Base-by-base conservation (phyloP, 2,113 vertebrate genomes). In the Barbus barbus region DNA sequence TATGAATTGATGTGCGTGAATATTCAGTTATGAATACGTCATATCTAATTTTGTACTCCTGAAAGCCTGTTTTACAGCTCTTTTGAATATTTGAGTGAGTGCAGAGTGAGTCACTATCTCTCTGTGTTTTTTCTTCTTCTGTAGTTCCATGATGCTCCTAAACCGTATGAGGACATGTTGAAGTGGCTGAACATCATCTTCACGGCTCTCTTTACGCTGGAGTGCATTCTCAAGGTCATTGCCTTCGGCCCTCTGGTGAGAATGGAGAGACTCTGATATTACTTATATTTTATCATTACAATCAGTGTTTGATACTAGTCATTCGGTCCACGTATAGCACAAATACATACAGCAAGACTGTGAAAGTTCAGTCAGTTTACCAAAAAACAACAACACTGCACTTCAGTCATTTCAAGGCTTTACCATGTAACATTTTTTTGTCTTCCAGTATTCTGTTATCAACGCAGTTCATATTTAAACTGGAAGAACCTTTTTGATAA, bases 161-260 rank as follows among this genome's bases (percentile, higher is more conserved):
- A 92, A 0, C 92, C 95, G 1, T 99, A 99, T 0, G 96, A 98
- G 90, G 92, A 95, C 81, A 98, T 98, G 96, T 86, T 99, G 92
- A 98, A 97, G 89, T 96, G 97, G 92, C 89, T 99, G 88, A 99
- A 99, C 89, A 96, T 99, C 81, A 91, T 98, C 85, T 99, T 99
- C 91, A 99, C 98, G 0, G 95, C 96, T 63, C 96, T 99, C 93
- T 99, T 99, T 93, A 98, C 97, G 1, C 93, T 99, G 93, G 98
- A 99, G 86, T 99, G 98, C 83, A 93, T 97, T 89, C 93, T 99
- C 91, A 99, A 99, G 94, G 96, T 99, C 90, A 96, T 98, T 77
- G 98, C 98, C 89, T 99, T 99, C 79, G 98, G 97, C 83, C 96
- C 96, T 38, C 93, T 99, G 96, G 98, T 99, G 93, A 71, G 96